Percentiles rank a stretch among this genome's conserved stretches.
Conservation (phyloP, 2,113 vertebrate species). For the Coptodon rendalli region DNA sequence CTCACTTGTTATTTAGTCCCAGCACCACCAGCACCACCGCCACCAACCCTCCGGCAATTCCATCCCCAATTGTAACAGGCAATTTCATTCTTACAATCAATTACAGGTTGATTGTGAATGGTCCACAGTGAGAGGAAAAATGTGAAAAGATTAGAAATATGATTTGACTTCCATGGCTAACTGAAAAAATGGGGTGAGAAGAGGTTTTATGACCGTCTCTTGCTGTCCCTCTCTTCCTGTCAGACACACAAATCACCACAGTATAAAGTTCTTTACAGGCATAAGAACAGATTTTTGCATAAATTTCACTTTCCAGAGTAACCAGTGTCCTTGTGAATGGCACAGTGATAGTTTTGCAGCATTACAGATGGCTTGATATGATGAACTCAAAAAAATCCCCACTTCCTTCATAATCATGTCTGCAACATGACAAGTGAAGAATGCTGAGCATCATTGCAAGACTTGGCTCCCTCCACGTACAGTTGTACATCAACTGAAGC, state of each 20-base stretch:
- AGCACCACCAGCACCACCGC: background rate
- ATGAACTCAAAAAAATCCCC: background rate
- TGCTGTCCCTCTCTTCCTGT: background rate
- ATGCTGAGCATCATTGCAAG: background rate
- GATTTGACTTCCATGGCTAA: constrained; percentile 21
- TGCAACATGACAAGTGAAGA: constrained; percentile 23
- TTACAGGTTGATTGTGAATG: constrained; percentile 55
- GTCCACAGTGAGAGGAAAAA: constrained; percentile 22
- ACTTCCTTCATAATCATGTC: constrained; percentile 11
- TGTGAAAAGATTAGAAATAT: constrained; percentile 28
- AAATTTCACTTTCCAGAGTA: constrained; percentile 29
- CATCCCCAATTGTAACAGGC: constrained; percentile 38
- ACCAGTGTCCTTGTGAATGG: constrained; percentile 43
- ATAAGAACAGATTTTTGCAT: constrained; percentile 53
- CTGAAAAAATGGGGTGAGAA: background rate
- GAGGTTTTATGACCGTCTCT: background rate
- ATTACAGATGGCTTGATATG: constrained; percentile 59
- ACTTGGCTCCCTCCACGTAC: background rate
- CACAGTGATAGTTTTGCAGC: constrained; percentile 37
- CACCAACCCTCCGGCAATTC: constrained; percentile 17
- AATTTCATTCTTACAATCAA: constrained; percentile 61
- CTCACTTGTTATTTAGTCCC: constrained; percentile 65
- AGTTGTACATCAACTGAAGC: constrained; percentile 3
- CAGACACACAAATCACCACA: background rate
- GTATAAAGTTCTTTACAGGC: constrained; percentile 22